Percentiles rank a stretch among this genome's conserved stretches.
Evolutionary conservation across 2,113 vertebrate species (phyloP).

Genomic region (Poeciliopsis occidentalis): DNA sequence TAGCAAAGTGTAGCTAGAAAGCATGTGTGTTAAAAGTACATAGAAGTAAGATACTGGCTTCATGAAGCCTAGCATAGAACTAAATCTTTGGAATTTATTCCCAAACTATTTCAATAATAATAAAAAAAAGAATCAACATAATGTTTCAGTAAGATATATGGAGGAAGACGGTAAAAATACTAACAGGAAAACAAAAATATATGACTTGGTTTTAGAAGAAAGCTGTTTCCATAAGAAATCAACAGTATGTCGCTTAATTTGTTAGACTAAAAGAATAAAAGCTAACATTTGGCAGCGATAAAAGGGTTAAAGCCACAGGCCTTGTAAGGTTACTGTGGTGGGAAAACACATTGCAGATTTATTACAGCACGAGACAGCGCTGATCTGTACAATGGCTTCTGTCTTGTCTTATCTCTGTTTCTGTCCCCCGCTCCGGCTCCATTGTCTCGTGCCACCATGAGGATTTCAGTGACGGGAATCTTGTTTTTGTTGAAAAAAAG

Average conservation of each 20-base stretch:
- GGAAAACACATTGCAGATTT: slow-evolving; percentile 31
- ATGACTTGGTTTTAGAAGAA: neutral
- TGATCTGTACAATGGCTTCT: slow-evolving; percentile 45
- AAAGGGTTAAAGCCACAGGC: neutral
- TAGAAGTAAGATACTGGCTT: neutral
- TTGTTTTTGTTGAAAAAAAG: slow-evolving; percentile 56
- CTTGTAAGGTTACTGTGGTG: slow-evolving; percentile 36
- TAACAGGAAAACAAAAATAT: neutral
- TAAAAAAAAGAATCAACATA: too few relatives aligned
- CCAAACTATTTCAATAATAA: neutral
- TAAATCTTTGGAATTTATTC: neutral
- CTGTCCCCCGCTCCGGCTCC: slow-evolving; percentile 25
- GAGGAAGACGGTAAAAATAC: neutral
- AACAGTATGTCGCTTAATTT: neutral
- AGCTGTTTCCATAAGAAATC: neutral
- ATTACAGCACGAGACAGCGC: slow-evolving; percentile 18
- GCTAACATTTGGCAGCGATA: neutral
- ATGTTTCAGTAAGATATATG: neutral
- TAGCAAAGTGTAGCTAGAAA: too few relatives aligned
- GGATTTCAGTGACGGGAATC: slow-evolving; percentile 63
- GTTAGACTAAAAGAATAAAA: neutral
- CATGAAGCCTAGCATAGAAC: neutral
- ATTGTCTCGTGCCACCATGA: slow-evolving; percentile 48
- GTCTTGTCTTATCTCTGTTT: slow-evolving; percentile 47
- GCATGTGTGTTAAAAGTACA: neutral